Conservation (phyloP, 2,888 invertebrate species). For the Limenitis camilla region DNA sequence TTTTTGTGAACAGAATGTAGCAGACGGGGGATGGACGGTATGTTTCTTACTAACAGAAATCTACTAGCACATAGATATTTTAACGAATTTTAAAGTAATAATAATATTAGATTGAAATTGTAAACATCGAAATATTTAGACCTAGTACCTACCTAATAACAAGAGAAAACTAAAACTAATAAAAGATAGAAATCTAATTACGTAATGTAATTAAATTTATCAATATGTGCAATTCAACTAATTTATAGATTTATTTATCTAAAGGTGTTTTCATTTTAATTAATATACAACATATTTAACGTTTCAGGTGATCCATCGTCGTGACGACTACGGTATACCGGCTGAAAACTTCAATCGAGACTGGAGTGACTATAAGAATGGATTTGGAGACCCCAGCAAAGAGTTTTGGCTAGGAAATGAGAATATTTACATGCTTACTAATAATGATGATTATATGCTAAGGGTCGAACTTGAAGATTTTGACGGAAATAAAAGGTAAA, state of each 20-base stretch:
- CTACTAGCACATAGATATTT: neutral
- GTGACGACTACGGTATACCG: conserved; percentile 90
- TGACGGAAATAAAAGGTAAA: conserved; percentile 91
- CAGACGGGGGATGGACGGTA: conserved; percentile 96
- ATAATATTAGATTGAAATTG: too few species aligned
- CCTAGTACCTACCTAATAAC: too few species aligned
- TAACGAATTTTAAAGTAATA: too few species aligned
- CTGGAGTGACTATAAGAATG: conserved; percentile 94
- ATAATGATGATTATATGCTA: conserved; percentile 91
- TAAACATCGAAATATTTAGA: too few species aligned
- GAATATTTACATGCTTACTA: conserved; percentile 94
- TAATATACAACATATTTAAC: neutral
- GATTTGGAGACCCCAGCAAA: conserved; percentile 91
- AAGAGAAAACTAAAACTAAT: too few species aligned
- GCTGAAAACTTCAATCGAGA: conserved; percentile 93
- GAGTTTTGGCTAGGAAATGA: conserved; percentile 96
- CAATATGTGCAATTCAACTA: too few species aligned
- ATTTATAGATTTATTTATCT: too few species aligned
- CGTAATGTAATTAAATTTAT: too few species aligned
- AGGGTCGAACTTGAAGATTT: conserved; percentile 93
- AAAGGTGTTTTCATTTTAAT: neutral
- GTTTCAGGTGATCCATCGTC: conserved; percentile 88
- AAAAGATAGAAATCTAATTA: too few species aligned
- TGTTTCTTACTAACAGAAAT: conserved; percentile 40
- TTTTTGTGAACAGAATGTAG: conserved; percentile 90